Percentiles rank a stretch among this genome's conserved stretches.
These are phyloP conservation scores for Digitonthophagus gazella DNA, from an alignment of 2,888 invertebrate species.

Conservation along the genomic window DNA sequence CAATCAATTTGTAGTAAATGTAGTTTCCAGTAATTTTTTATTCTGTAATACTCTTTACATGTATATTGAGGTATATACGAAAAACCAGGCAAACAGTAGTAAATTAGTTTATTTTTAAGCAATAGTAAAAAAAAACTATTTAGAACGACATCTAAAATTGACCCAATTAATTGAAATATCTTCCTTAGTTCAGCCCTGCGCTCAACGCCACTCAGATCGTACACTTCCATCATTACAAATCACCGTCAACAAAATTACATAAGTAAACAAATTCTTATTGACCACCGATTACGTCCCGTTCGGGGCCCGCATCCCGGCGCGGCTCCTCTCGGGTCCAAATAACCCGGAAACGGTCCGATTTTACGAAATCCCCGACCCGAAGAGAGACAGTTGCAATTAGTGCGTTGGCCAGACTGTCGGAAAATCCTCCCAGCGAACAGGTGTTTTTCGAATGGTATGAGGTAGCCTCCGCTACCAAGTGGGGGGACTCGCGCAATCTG, in stretches of 20 bases:
- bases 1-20: too few relatives aligned
- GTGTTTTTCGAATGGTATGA: slow-evolving; percentile 73
- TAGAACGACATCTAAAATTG: not conserved
- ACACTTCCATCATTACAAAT: slow-evolving; percentile 38
- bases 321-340: not conserved
- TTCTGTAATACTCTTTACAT: too few relatives aligned
- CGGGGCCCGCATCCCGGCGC: not conserved
- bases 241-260: slow-evolving; percentile 32
- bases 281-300: slow-evolving; percentile 3
- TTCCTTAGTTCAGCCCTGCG: slow-evolving; percentile 3
- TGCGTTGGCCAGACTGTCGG: slow-evolving; percentile 50
- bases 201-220: slow-evolving; percentile 29
- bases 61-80: too few relatives aligned
- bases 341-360: not conserved
- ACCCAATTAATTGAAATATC: not conserved
- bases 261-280: slow-evolving; percentile 28
- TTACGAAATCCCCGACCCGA: not conserved
- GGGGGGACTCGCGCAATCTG: slow-evolving; percentile 46
- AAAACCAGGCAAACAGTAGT: too few relatives aligned
- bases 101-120: too few relatives aligned
- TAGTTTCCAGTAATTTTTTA: too few relatives aligned
- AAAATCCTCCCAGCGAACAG: slow-evolving; percentile 72
- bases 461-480: slow-evolving; percentile 45
- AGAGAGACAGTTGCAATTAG: slow-evolving; percentile 15
- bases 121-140: not conserved